Percentiles rank a stretch among this genome's conserved stretches.
Conservation (phyloP, 2,888 invertebrate genomes). For the Eupithecia inturbata region DNA sequence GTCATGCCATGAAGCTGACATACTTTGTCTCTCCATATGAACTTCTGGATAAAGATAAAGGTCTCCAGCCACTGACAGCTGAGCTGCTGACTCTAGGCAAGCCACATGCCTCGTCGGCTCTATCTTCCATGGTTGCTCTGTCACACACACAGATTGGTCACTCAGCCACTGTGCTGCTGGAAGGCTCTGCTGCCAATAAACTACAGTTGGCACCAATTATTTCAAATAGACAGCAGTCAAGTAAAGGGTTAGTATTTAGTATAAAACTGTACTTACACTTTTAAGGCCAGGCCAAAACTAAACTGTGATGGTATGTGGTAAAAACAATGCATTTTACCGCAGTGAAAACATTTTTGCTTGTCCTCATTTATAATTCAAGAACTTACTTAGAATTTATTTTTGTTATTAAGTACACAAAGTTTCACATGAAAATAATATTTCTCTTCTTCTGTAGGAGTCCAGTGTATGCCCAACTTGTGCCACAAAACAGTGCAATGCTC, state of each 20-base stretch:
- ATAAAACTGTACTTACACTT: background rate
- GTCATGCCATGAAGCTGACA: conserved; percentile 96
- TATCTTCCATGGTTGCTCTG: conserved; percentile 72
- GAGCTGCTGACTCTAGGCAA: conserved; percentile 87
- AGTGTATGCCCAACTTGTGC: conserved; percentile 90
- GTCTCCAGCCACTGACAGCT: conserved; percentile 88
- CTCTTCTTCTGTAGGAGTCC: conserved; percentile 74
- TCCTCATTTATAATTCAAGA: background rate
- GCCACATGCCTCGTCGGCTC: conserved; percentile 64
- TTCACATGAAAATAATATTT: background rate
- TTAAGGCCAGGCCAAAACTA: background rate
- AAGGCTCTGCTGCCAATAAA: conserved; percentile 93
- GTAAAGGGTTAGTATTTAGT: conserved; percentile 85
- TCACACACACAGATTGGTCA: conserved; percentile 89
- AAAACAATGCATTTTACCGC: too few species aligned
- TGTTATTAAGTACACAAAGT: background rate
- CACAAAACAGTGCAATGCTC: conserved; percentile 93
- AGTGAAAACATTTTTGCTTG: too few species aligned
- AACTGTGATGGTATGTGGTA: too few species aligned
- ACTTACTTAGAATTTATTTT: background rate
- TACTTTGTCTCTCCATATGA: conserved; percentile 98
- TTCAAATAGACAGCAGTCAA: conserved; percentile 87
- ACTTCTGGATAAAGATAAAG: conserved; percentile 90
- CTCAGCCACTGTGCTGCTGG: conserved; percentile 95
- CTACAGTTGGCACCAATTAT: conserved; percentile 90